Base-by-base conservation (phyloP, 1,140 invertebrate genomes). In the Euwallacea fornicatus region DNA sequence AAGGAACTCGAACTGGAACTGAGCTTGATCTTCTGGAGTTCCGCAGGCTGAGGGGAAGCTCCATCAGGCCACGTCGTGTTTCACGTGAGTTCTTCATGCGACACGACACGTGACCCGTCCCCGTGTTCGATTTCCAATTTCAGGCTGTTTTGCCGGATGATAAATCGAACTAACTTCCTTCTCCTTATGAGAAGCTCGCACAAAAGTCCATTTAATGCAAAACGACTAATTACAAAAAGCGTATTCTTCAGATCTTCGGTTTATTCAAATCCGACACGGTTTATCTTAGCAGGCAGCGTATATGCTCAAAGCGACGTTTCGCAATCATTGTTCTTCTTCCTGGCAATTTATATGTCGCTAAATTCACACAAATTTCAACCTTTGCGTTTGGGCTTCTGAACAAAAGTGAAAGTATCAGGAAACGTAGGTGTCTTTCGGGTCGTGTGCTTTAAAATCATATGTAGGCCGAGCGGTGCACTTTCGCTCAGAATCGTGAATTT, bases 61-160 rank as follows among this genome's bases (percentile, higher is more conserved):
- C 60, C 46, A 42, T 61, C 21, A 9, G 33, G 62, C 60, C 73
- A 74, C 73, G 66, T 56, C 69, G 44, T 59, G 55, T 15, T 69
- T 63, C 73, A 74, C 73, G 73, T 74, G 73, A 70, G 60, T 6
- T 9, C 7, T 16, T 68, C 73, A 74, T 66, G 73, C 60, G 70
- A 50, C 41, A 9, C 7, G 42, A 10, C 66, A 71, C 73, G 73
- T 74, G 73, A 71, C 10, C 8, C 7, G 8, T 16, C 63, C 53
- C 66, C 59, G 59, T 61, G 59, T 42, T 44, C 59, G 21, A 33
- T 33, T 33, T 33, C 21, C 21, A 33, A 33, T 33, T 33, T 33
- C 11, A 53, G 15, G 11, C 11, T 53, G 50, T 53, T 53, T 9
- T 53, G 50, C 50, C 11, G 11, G 11, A 53, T 6, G 11, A 53